These are phyloP conservation scores for Villa cingulata DNA, from an alignment of 2,888 invertebrate genomes.

Conservation along the genomic window DNA sequence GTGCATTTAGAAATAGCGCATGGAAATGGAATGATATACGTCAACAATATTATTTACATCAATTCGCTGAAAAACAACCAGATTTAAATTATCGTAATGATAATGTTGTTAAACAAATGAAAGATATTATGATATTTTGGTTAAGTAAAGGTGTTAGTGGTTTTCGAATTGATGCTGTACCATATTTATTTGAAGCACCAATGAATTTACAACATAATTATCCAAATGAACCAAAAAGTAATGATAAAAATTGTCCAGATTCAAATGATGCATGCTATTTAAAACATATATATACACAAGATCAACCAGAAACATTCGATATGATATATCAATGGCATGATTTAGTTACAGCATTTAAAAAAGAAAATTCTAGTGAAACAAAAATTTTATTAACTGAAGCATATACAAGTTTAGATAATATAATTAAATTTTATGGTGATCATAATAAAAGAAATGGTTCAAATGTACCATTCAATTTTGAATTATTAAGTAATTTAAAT, in stretches of 20 bases:
- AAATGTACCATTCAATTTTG: constrained; percentile 54
- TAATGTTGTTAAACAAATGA: constrained; percentile 38
- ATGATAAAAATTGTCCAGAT: constrained; percentile 32
- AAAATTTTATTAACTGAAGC: constrained; percentile 49
- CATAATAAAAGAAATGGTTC: constrained; percentile 35
- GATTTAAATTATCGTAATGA: constrained; percentile 50
- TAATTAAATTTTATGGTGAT: constrained; percentile 48
- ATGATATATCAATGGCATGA: constrained; percentile 43
- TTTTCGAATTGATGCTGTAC: constrained; percentile 55
- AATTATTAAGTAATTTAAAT: constrained; percentile 41
- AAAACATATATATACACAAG: constrained; percentile 44
- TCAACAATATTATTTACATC: constrained; percentile 49
- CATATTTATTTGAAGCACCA: constrained; percentile 22
- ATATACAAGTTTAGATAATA: constrained; percentile 41
- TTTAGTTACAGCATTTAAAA: constrained; percentile 39
- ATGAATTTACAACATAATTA: constrained; percentile 33
- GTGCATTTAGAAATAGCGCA: constrained; percentile 36
- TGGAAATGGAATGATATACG: constrained; percentile 53
- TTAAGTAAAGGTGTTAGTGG: constrained; percentile 65
- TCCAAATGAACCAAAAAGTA: constrained; percentile 37
- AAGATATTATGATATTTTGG: constrained; percentile 56
- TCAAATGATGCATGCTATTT: constrained; percentile 41
- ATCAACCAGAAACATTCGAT: constrained; percentile 44
- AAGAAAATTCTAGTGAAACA: constrained; percentile 23
- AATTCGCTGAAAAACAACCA: constrained; percentile 45